These are phyloP conservation scores for Pongo abelii DNA, from an alignment of 2,113 vertebrate genomes.

Conservation along the genomic window DNA sequence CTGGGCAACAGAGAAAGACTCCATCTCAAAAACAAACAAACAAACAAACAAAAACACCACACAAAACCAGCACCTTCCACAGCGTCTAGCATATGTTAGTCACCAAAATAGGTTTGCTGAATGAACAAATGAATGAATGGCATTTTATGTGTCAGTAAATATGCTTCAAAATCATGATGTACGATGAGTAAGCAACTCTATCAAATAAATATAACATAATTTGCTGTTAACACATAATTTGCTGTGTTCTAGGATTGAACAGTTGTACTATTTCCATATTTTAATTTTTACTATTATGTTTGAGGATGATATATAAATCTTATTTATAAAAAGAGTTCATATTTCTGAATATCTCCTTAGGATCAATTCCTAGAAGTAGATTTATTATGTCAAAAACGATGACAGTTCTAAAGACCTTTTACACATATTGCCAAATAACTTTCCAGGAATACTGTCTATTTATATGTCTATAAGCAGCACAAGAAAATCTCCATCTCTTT, in stretches of 20 bases:
- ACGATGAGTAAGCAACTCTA: neutral
- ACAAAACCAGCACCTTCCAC: neutral
- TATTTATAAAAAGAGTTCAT: neutral
- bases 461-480: neutral
- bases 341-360: neutral
- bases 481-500: neutral
- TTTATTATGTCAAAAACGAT: neutral
- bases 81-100: neutral
- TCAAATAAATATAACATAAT: neutral
- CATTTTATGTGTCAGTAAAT: neutral
- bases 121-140: neutral
- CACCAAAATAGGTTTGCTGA: neutral
- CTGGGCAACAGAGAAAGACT: too few relatives aligned
- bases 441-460: neutral
- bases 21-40: too few relatives aligned
- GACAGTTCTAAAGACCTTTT: neutral
- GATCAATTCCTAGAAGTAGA: neutral
- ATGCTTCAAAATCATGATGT: neutral
- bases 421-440: neutral
- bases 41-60: too few relatives aligned
- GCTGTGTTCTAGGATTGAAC: neutral
- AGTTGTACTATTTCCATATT: neutral
- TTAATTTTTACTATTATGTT: neutral
- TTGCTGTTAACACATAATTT: neutral
- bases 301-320: neutral